Conservation (phyloP, 1,140 invertebrate species). For the Agrypnia vestita region DNA sequence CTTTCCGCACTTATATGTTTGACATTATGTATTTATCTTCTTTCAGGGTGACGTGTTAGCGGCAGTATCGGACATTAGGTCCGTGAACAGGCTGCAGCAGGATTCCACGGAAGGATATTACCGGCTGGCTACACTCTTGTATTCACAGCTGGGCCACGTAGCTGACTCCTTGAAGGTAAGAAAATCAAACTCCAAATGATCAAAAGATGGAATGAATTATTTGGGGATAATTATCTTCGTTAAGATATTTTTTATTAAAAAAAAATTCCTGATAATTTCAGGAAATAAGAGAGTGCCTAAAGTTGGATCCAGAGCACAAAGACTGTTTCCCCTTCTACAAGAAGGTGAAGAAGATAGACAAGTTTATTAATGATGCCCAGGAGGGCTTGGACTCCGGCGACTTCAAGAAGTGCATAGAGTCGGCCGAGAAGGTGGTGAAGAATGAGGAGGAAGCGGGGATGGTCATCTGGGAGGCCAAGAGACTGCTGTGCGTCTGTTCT, state of each 20-base stretch:
- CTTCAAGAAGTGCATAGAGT: constrained; percentile 83
- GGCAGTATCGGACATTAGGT: constrained; percentile 92
- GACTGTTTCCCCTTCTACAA: constrained; percentile 97
- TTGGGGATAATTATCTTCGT: no score
- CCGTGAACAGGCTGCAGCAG: constrained; percentile 90
- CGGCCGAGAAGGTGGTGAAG: constrained; percentile 79
- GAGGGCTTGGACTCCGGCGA: constrained; percentile 79
- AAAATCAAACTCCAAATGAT: background rate
- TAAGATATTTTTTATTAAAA: no score
- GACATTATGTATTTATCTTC: no score
- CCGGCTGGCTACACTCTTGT: constrained; percentile 88
- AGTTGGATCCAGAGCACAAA: constrained; percentile 98
- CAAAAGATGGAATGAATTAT: no score
- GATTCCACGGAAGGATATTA: constrained; percentile 94
- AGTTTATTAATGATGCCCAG: constrained; percentile 85
- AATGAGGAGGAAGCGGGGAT: constrained; percentile 81
- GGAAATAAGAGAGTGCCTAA: constrained; percentile 97
- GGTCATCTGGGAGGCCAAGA: constrained; percentile 84
- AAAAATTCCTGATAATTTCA: constrained; percentile 73
- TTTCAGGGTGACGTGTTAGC: constrained; percentile 85
- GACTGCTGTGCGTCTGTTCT: constrained; percentile 84
- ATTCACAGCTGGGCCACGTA: constrained; percentile 89
- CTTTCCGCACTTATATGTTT: no score
- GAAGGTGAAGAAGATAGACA: constrained; percentile 96
- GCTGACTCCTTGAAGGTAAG: constrained; percentile 90